These are phyloP conservation scores for Caenorhabditis doughertyi DNA, from an alignment of 2,888 invertebrate species.

Conservation along the genomic window DNA sequence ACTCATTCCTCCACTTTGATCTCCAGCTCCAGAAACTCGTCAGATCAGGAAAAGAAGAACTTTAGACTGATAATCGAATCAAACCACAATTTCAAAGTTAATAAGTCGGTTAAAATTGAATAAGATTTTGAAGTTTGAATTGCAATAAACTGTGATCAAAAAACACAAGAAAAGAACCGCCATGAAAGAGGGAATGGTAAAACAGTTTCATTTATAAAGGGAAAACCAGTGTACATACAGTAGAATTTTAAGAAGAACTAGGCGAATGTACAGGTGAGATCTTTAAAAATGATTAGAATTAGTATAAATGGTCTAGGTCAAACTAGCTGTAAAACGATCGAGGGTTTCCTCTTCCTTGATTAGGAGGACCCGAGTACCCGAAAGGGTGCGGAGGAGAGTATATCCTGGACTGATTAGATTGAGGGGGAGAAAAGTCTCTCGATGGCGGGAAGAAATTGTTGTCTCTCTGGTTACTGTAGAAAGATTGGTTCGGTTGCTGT, in stretches of 20 bases:
- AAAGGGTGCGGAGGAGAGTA: slow-evolving; percentile 1
- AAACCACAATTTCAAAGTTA: not conserved
- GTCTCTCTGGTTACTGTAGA: not conserved
- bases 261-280: slow-evolving; percentile 1
- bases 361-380: slow-evolving; percentile 12
- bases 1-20: slow-evolving; percentile 81
- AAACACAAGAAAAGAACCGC: not conserved
- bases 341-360: slow-evolving; percentile 17
- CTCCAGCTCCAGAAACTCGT: slow-evolving; percentile 78
- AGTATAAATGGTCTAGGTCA: too few relatives aligned
- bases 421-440: slow-evolving; percentile 15
- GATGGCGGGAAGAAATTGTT: not conserved
- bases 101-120: not conserved
- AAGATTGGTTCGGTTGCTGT: not conserved
- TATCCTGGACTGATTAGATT: slow-evolving; percentile 11
- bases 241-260: not conserved
- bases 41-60: slow-evolving; percentile 74
- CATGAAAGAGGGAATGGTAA: too few relatives aligned
- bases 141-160: not conserved
- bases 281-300: slow-evolving; percentile 7
- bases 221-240: not conserved
- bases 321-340: slow-evolving; percentile 38
- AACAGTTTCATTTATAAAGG: not conserved
- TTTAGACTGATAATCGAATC: slow-evolving; percentile 46
- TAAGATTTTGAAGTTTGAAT: not conserved